These are phyloP conservation scores for Hyles vespertilio DNA, from an alignment of 1,140 invertebrate species.

Conservation along the genomic window DNA sequence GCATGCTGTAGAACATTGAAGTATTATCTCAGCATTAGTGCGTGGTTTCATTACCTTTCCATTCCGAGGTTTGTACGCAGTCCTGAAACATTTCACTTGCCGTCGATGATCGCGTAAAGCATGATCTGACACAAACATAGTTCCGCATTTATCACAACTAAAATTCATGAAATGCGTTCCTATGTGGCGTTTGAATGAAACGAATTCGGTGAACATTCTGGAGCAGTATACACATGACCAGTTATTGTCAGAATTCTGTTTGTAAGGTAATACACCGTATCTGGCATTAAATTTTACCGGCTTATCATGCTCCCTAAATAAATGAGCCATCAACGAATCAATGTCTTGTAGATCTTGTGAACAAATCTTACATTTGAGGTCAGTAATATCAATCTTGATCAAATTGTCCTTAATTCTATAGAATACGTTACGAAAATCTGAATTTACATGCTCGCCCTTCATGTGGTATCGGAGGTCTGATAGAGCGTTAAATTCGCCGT, in stretches of 20 bases:
- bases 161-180: slow-evolving; percentile 59
- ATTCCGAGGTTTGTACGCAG: slow-evolving; percentile 56
- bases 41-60: slow-evolving; percentile 47
- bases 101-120: slow-evolving; percentile 53
- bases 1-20: slow-evolving; percentile 57
- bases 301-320: slow-evolving; percentile 49
- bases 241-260: slow-evolving; percentile 38
- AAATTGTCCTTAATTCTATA: slow-evolving; percentile 61
- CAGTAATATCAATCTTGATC: slow-evolving; percentile 59
- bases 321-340: slow-evolving; percentile 54
- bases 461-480: slow-evolving; percentile 47
- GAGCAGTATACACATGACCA: slow-evolving; percentile 60
- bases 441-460: slow-evolving; percentile 43
- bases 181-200: slow-evolving; percentile 57
- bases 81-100: slow-evolving; percentile 59
- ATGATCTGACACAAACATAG: slow-evolving; percentile 53
- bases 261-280: slow-evolving; percentile 60
- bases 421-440: slow-evolving; percentile 60
- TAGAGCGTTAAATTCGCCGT: slow-evolving; percentile 50
- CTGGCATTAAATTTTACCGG: slow-evolving; percentile 55
- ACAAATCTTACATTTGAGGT: slow-evolving; percentile 53
- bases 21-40: slow-evolving; percentile 58
- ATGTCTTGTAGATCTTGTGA: slow-evolving; percentile 39
- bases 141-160: slow-evolving; percentile 62
- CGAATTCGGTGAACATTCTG: slow-evolving; percentile 42